Conservation (phyloP, 92 coral and sea anemone species). For the Phenganax subtilis region DNA sequence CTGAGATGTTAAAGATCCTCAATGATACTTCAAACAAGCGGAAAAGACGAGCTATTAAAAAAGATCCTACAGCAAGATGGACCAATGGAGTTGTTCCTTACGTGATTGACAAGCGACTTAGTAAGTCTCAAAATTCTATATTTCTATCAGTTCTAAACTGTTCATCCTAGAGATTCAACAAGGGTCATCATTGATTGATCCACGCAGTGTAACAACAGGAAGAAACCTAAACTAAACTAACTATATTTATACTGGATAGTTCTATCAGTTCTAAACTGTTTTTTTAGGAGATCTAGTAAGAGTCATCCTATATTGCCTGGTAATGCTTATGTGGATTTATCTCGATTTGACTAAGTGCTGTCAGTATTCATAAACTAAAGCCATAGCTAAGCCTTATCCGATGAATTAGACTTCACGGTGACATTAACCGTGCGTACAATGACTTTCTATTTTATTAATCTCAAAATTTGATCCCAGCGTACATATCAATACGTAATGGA, state of each 20-base stretch:
- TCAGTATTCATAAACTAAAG: conserved; percentile 10
- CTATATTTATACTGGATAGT: not conserved
- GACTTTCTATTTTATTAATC: conserved; percentile 1
- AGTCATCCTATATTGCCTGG: not conserved
- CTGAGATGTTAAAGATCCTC: conserved; percentile 57
- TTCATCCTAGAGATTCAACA: not conserved
- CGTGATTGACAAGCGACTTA: conserved; percentile 64
- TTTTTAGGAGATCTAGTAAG: not conserved
- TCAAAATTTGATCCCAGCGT: not conserved
- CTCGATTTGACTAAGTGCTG: conserved; percentile 24
- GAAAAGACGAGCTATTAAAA: conserved; percentile 74
- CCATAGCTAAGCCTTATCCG: conserved; percentile 27
- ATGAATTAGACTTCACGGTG: conserved; percentile 38
- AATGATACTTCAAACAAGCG: conserved; percentile 42
- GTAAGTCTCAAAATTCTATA: conserved; percentile 50
- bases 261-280: not conserved
- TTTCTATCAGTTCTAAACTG: not conserved
- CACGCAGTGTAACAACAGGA: not conserved
- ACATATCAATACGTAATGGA: not conserved
- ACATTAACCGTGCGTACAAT: conserved; percentile 17
- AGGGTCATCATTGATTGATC: not conserved
- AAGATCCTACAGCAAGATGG: conserved; percentile 68
- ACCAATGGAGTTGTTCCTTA: conserved; percentile 82
- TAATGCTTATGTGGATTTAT: not conserved
- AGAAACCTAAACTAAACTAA: not conserved